Evolutionary conservation across 2,888 invertebrate species (phyloP).

Genomic region (Gastrophysa polygoni): DNA sequence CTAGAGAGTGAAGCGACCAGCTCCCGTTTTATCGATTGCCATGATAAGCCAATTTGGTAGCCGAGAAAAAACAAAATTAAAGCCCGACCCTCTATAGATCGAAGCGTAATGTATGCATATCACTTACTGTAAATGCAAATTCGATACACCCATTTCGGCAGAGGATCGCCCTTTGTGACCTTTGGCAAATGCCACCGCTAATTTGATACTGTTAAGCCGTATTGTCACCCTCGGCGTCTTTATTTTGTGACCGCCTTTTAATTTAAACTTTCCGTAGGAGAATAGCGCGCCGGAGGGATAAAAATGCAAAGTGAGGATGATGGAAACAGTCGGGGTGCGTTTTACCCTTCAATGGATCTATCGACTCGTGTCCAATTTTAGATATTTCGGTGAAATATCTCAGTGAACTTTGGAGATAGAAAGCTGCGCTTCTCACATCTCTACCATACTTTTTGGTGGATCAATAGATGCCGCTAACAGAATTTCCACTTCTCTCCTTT

Average conservation of each 20-base stretch:
- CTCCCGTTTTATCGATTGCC: slow-evolving; percentile 1
- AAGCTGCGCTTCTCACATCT: too few relatives aligned
- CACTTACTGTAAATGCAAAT: slow-evolving; percentile 57
- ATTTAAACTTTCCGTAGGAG: slow-evolving; percentile 43
- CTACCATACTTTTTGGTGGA: too few relatives aligned
- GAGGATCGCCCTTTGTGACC: slow-evolving; percentile 44
- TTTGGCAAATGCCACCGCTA: slow-evolving; percentile 56
- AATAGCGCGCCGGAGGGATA: slow-evolving; percentile 37
- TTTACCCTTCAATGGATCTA: too few relatives aligned
- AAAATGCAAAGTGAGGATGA: slow-evolving; percentile 44
- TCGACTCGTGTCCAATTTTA: too few relatives aligned
- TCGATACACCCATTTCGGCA: slow-evolving; percentile 32
- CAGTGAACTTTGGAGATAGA: too few relatives aligned
- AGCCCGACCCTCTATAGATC: slow-evolving; percentile 21
- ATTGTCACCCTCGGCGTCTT: slow-evolving; percentile 47
- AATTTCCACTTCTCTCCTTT: too few relatives aligned
- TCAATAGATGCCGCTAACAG: too few relatives aligned
- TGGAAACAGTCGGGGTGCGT: slow-evolving; percentile 2
- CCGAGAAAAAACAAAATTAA: slow-evolving; percentile 22
- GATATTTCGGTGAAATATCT: too few relatives aligned
- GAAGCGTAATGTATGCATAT: slow-evolving; percentile 52
- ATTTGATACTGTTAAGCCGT: slow-evolving; percentile 52
- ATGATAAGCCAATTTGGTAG: slow-evolving; percentile 20
- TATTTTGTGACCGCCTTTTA: slow-evolving; percentile 47
- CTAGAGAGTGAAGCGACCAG: neutral